These are phyloP conservation scores for Toxotes lorentzi DNA, from an alignment of 2,797 vertebrate species.

Conservation along the genomic window DNA sequence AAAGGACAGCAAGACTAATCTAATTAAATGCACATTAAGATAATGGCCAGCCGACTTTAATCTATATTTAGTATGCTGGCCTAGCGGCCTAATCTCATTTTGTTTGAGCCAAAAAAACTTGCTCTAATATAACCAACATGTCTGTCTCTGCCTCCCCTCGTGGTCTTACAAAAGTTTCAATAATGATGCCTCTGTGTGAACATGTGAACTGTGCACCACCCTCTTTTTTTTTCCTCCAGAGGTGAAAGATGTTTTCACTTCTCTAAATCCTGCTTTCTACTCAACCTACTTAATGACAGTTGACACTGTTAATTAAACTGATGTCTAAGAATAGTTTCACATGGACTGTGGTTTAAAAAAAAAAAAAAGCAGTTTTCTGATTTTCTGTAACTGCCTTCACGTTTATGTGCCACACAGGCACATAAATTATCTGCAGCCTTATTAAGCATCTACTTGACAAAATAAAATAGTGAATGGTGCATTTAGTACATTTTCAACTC, in stretches of 20 bases:
- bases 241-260: conserved; percentile 72
- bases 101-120: conserved; percentile 41
- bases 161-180: conserved; percentile 44
- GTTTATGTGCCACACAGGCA: too few relatives aligned
- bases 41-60: conserved; percentile 45
- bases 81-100: conserved; percentile 58
- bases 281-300: background rate
- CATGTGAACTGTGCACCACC: conserved; percentile 35
- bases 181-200: conserved; percentile 71
- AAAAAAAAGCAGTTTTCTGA: background rate
- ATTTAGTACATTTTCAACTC: background rate
- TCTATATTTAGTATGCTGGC: conserved; percentile 73
- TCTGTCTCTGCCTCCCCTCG: conserved; percentile 27
- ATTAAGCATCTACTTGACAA: background rate
- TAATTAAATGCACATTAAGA: conserved; percentile 70
- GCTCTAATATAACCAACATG: conserved; percentile 26
- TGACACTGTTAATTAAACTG: background rate
- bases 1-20: conserved; percentile 63
- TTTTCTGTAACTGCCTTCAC: too few relatives aligned
- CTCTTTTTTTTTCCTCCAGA: conserved; percentile 7
- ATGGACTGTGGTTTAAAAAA: background rate
- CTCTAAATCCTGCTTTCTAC: conserved; percentile 48
- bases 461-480: background rate
- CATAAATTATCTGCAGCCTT: too few relatives aligned
- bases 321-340: background rate